A percentile compares a stretch with the other conserved stretches of the same genome.
These are phyloP conservation scores for Glandiceps talaboti DNA, from an alignment of 53 echinoderm and acorn worm genomes.

Conservation along the genomic window DNA sequence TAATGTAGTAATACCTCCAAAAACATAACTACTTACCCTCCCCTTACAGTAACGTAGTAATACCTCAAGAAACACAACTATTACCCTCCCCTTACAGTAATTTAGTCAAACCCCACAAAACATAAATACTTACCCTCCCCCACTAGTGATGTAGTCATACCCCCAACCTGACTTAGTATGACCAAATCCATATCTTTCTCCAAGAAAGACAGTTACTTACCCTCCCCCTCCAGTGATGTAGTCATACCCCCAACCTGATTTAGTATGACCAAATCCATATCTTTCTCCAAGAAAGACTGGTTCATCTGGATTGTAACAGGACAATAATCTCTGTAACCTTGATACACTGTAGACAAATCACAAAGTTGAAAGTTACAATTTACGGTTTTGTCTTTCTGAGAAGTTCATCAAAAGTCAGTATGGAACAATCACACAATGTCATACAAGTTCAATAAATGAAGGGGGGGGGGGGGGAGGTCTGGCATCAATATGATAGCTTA, in stretches of 20 bases:
- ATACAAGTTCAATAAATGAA: too few species aligned
- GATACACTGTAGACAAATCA: slow-evolving; percentile 43
- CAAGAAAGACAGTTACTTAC: too few species aligned
- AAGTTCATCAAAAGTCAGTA: too few species aligned
- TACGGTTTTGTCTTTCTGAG: too few species aligned
- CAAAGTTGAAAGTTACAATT: too few species aligned
- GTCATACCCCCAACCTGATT: slow-evolving; percentile 63
- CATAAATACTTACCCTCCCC: slow-evolving; percentile 84
- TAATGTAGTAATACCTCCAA: too few species aligned
- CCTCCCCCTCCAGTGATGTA: slow-evolving; percentile 94
- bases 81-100: not conserved
- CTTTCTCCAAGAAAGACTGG: slow-evolving; percentile 75
- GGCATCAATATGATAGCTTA: too few species aligned
- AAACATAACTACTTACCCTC: too few species aligned
- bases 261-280: slow-evolving; percentile 76
- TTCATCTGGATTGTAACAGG: slow-evolving; percentile 57
- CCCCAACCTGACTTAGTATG: slow-evolving; percentile 53
- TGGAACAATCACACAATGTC: too few species aligned
- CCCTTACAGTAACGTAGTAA: too few species aligned
- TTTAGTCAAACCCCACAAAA: not conserved
- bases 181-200: slow-evolving; percentile 91
- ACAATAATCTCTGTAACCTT: slow-evolving; percentile 41
- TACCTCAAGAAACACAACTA: not conserved
- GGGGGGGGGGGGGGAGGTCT: too few species aligned
- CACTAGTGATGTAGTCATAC: slow-evolving; percentile 91